A percentile compares a stretch with the other conserved stretches of the same genome.
Conservation (phyloP, 2,888 invertebrate genomes). For the Drosophila anceps region DNA sequence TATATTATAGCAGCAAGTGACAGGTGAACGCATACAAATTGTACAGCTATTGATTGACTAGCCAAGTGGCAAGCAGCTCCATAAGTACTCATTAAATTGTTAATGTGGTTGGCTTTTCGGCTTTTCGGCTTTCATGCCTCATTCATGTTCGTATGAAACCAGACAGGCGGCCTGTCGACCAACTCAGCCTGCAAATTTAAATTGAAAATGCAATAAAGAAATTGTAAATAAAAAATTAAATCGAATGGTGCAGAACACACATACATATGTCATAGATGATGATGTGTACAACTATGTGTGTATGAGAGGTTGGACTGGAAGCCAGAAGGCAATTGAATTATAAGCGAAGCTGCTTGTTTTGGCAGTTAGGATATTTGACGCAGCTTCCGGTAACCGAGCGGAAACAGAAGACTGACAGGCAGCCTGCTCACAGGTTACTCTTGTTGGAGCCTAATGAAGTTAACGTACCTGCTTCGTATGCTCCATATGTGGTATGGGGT, state of each 20-base stretch:
- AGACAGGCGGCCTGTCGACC: slow-evolving; percentile 31
- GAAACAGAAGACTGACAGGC: slow-evolving; percentile 50
- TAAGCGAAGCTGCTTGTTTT: slow-evolving; percentile 40
- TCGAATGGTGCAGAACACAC: slow-evolving; percentile 6
- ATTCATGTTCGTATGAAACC: slow-evolving; percentile 7
- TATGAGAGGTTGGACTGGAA: slow-evolving; percentile 23
- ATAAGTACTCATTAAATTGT: slow-evolving; percentile 70
- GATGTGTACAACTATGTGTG: slow-evolving; percentile 16
- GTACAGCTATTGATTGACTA: slow-evolving; percentile 54
- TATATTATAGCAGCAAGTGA: neutral
- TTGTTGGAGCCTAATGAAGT: slow-evolving; percentile 48
- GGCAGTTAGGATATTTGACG: slow-evolving; percentile 65
- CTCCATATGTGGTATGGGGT: neutral
- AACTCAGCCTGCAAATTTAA: slow-evolving; percentile 43
- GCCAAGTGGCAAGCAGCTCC: slow-evolving; percentile 62
- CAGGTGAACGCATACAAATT: slow-evolving; percentile 34
- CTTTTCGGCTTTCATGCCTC: slow-evolving; percentile 35
- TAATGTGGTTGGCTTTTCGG: slow-evolving; percentile 63
- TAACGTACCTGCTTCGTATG: slow-evolving; percentile 25
- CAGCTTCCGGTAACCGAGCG: slow-evolving; percentile 60
- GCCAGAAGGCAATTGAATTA: slow-evolving; percentile 51
- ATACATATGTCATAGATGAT: slow-evolving; percentile 22
- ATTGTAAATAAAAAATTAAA: slow-evolving; percentile 20
- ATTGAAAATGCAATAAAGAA: slow-evolving; percentile 55
- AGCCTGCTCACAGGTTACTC: slow-evolving; percentile 33